These are phyloP conservation scores for Sciurus niger DNA, from an alignment of 2,113 vertebrate species.

Conservation along the genomic window DNA sequence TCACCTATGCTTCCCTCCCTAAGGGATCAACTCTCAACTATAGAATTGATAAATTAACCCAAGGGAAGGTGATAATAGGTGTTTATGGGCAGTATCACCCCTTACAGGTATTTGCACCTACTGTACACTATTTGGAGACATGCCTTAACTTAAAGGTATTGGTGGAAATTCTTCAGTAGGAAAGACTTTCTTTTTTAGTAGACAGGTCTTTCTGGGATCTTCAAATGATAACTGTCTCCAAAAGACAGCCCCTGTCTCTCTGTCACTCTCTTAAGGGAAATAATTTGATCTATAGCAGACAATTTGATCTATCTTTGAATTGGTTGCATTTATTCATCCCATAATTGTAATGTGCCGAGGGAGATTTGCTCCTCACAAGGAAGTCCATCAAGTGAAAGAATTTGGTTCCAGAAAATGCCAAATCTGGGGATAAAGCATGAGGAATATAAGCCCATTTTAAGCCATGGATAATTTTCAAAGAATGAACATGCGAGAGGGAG, in stretches of 20 bases:
- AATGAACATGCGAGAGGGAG: constrained; percentile 46
- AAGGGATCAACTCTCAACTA: not conserved
- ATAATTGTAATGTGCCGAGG: constrained; percentile 26
- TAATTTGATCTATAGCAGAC: constrained; percentile 32
- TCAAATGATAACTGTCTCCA: not conserved
- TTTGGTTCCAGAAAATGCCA: constrained; percentile 73
- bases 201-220: constrained; percentile 40
- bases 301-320: constrained; percentile 63
- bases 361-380: constrained; percentile 44
- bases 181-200: constrained; percentile 29
- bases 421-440: constrained; percentile 45
- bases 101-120: constrained; percentile 21
- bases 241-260: constrained; percentile 2
- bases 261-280: constrained; percentile 55
- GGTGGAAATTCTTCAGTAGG: not conserved
- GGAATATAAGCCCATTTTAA: constrained; percentile 65
- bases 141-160: not conserved
- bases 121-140: not conserved
- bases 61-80: not conserved
- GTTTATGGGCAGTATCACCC: not conserved
- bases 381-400: constrained; percentile 63
- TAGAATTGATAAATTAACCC: not conserved
- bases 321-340: constrained; percentile 58
- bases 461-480: constrained; percentile 75
- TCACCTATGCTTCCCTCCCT: not conserved